Conservation (phyloP, 2,888 invertebrate genomes). For the Nemoura dubitans region DNA sequence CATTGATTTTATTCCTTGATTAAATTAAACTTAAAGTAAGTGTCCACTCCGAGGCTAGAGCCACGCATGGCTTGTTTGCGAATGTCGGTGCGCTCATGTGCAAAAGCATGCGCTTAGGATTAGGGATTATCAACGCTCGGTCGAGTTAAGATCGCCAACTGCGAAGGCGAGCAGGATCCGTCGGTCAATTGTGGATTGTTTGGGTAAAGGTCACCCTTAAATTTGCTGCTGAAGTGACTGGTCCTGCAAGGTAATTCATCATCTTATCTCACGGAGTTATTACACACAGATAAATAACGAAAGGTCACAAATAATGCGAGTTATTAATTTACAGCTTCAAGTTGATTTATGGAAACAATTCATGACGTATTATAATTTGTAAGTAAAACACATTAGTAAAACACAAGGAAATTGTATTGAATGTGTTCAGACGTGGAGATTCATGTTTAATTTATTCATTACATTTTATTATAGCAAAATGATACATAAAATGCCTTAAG, state of each 20-base stretch:
- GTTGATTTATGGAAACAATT: background rate
- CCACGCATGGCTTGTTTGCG: background rate
- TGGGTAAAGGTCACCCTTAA: slow-evolving; percentile 10
- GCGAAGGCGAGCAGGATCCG: background rate
- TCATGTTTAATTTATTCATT: too few relatives aligned
- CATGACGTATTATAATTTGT: background rate
- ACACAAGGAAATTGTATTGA: background rate
- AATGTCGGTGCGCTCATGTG: background rate
- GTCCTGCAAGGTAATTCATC: slow-evolving; percentile 24
- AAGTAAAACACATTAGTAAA: background rate
- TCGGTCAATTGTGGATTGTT: slow-evolving; percentile 1
- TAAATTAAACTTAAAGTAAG: background rate
- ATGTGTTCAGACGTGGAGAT: background rate
- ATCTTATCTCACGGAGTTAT: background rate
- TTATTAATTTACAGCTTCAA: background rate
- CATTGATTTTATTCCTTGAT: background rate
- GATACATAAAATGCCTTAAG: too few relatives aligned
- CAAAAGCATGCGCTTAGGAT: background rate
- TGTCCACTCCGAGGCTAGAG: background rate
- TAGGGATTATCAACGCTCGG: background rate
- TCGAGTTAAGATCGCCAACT: background rate
- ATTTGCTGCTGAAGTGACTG: background rate
- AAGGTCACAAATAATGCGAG: slow-evolving; percentile 19
- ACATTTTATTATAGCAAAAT: too few relatives aligned
- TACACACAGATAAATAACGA: background rate